phyloP scores from a whole-genome alignment of 2,797 vertebrate genomes.

The Sebastes nivosus region DNA sequence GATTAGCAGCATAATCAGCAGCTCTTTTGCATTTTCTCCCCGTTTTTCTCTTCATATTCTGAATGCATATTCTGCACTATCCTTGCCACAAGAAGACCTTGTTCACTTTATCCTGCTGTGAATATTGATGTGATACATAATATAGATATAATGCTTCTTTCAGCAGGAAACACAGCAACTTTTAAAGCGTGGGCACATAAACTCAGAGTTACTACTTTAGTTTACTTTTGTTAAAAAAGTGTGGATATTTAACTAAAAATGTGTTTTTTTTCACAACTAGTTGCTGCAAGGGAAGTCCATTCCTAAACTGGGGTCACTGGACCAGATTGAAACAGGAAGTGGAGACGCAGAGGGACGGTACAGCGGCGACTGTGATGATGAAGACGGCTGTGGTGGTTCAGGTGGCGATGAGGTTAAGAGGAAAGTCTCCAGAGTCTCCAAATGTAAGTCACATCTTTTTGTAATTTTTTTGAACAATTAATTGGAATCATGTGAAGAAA shows the following conservation, averaged over 20 bases:
- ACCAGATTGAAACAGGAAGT: conserved; percentile 86
- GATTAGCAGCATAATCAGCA: conserved; percentile 11
- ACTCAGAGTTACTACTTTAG: not conserved
- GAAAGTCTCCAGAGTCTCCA: conserved; percentile 69
- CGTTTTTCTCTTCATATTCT: conserved; percentile 4
- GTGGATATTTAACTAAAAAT: not conserved
- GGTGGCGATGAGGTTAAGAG: conserved; percentile 82
- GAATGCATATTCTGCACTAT: conserved; percentile 3
- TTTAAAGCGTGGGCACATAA: not conserved
- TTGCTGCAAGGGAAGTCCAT: conserved; percentile 86
- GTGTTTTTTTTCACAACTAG: conserved; percentile 61
- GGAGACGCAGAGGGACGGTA: conserved; percentile 78
- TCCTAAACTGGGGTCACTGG: conserved; percentile 83
- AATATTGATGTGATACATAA: conserved; percentile 22
- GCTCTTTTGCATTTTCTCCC: conserved; percentile 6
- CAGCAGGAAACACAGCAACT: not conserved
- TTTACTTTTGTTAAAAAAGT: not conserved
- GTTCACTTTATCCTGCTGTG: conserved; percentile 5
- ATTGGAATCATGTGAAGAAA: not conserved
- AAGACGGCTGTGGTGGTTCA: conserved; percentile 88
- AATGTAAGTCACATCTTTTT: conserved; percentile 81
- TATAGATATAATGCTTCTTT: not conserved
- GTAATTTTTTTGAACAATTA: not conserved
- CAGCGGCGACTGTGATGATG: conserved; percentile 92
- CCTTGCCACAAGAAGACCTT: conserved; percentile 20